Evolutionary conservation across 2,888 invertebrate species (phyloP).

Genomic region (Gasteruption jaculator): DNA sequence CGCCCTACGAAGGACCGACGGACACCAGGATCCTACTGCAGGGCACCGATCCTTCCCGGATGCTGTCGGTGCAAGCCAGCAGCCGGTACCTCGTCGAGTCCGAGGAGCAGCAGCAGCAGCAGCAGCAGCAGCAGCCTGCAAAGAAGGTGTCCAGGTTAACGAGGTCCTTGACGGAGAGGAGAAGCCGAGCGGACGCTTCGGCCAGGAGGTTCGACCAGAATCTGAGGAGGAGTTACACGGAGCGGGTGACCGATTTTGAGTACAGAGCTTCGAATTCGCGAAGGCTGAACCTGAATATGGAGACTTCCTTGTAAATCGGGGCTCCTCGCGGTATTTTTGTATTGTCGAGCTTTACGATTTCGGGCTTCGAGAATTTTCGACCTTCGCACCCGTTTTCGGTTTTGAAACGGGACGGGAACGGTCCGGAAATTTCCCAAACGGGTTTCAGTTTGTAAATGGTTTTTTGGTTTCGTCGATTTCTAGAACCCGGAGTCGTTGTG

Average conservation of each 20-base stretch:
- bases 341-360: no score
- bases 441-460: no score
- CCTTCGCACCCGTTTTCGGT: no score
- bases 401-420: no score
- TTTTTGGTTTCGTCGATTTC: no score
- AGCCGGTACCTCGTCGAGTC: conserved; percentile 13
- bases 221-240: conserved; percentile 45
- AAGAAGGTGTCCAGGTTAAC: conserved; percentile 49
- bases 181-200: conserved; percentile 43
- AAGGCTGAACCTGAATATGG: conserved; percentile 48
- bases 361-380: no score
- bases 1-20: conserved; percentile 29
- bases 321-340: no score
- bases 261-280: conserved; percentile 30
- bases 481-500: no score
- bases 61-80: conserved; percentile 4
- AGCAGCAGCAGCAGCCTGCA: conserved; percentile 8
- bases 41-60: conserved; percentile 1
- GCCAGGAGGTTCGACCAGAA: conserved; percentile 54
- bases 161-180: conserved; percentile 60
- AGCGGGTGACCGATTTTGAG: conserved; percentile 29
- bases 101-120: conserved; percentile 3
- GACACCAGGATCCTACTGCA: conserved; percentile 14
- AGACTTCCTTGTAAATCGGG: conserved; percentile 54
- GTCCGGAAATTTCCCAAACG: no score